Percentiles rank a stretch among this genome's conserved stretches.
phyloP scores from a whole-genome alignment of 2,113 vertebrate genomes.

The Dermatemys mawii region DNA sequence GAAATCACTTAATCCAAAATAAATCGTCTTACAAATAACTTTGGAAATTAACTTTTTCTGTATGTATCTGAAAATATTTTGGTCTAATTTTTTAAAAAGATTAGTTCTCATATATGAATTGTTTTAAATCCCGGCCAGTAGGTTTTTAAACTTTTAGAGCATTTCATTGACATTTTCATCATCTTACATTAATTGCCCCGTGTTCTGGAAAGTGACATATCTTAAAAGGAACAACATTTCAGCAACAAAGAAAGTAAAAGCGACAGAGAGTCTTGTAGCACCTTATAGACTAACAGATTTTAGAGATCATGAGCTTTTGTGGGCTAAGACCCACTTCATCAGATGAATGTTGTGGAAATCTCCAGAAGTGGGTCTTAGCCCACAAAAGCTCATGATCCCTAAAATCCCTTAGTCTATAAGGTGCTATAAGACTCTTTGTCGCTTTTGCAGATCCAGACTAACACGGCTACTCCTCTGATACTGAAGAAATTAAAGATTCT shows the following conservation, averaged over 20 bases:
- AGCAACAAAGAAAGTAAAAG: neutral
- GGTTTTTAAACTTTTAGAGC: neutral
- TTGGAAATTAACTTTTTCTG: constrained; percentile 52
- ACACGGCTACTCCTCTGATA: no score
- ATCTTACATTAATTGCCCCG: neutral
- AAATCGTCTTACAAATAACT: constrained; percentile 78
- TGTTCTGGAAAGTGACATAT: neutral
- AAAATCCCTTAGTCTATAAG: no score
- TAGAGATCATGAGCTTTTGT: no score
- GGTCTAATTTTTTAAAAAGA: neutral
- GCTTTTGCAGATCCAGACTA: no score
- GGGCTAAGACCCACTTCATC: no score
- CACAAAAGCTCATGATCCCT: no score
- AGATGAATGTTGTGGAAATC: no score
- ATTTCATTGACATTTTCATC: neutral
- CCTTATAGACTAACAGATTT: no score
- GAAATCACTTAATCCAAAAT: constrained; percentile 80
- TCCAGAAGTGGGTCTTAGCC: no score
- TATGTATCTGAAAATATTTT: neutral
- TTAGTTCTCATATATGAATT: neutral
- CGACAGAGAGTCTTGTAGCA: no score
- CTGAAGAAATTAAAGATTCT: neutral
- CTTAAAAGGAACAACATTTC: neutral
- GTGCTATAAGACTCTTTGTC: no score
- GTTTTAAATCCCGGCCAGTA: neutral